These are phyloP conservation scores for Dascyllus trimaculatus DNA, from an alignment of 2,113 vertebrate species.

Conservation along the genomic window DNA sequence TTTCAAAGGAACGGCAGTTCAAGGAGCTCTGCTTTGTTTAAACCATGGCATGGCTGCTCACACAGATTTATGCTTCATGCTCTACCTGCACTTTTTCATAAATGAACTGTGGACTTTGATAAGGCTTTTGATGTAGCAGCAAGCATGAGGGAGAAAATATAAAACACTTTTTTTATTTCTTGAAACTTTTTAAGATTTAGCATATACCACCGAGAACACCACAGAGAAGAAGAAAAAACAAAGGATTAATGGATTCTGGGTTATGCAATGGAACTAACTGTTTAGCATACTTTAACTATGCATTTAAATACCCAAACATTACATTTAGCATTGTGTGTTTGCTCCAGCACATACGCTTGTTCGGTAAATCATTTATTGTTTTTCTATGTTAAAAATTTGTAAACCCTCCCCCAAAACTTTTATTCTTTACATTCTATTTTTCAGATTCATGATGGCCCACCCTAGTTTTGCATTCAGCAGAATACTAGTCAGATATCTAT, in stretches of 20 bases:
- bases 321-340: neutral
- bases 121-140: conserved; percentile 55
- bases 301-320: rapidly evolving
- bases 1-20: conserved; percentile 39
- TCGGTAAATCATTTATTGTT: neutral
- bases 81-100: conserved; percentile 55
- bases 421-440: too few species aligned
- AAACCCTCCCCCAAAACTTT: too few species aligned
- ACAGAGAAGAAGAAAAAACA: neutral
- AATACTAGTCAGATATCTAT: too few species aligned
- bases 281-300: neutral
- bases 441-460: too few species aligned
- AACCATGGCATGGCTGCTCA: conserved; percentile 17
- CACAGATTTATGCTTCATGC: conserved; percentile 38
- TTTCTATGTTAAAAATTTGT: too few species aligned
- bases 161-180: neutral
- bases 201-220: neutral
- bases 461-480: too few species aligned
- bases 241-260: neutral
- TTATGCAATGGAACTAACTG: neutral
- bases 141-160: conserved; percentile 18
- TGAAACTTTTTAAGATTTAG: neutral
- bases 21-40: conserved; percentile 35
- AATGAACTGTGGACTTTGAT: conserved; percentile 11
- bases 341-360: neutral